Percentiles rank a stretch among this genome's conserved stretches.
These are phyloP conservation scores for Lumbricus terrestris DNA, from an alignment of 2,888 invertebrate species.

Conservation along the genomic window DNA sequence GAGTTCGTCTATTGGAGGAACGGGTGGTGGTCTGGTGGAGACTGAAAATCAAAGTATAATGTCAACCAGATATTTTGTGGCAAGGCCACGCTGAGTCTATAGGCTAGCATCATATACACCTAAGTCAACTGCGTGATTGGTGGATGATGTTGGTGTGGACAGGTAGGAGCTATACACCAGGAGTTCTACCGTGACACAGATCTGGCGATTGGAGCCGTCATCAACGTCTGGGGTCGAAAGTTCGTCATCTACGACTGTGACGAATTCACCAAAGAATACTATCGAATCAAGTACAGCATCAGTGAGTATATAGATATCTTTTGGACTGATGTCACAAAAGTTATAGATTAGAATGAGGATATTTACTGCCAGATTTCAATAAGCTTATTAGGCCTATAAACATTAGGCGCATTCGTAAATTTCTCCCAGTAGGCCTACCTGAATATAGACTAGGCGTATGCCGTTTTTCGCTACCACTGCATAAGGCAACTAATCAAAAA, in stretches of 20 bases:
- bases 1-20: too few species aligned
- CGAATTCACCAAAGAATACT: conserved; percentile 80
- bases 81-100: too few species aligned
- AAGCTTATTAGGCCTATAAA: too few species aligned
- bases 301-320: conserved; percentile 34
- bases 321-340: background rate
- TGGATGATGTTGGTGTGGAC: conserved; percentile 17
- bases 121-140: background rate
- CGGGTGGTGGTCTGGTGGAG: too few species aligned
- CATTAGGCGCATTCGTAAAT: too few species aligned
- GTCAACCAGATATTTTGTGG: too few species aligned
- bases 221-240: conserved; percentile 80
- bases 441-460: background rate
- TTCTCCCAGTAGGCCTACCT: too few species aligned
- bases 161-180: conserved; percentile 54
- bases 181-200: conserved; percentile 68
- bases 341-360: background rate
- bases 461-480: background rate
- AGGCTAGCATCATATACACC: too few species aligned
- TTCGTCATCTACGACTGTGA: conserved; percentile 81
- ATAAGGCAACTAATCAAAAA: too few species aligned
- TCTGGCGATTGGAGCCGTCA: conserved; percentile 75
- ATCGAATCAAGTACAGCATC: conserved; percentile 67
- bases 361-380: background rate
- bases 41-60: too few species aligned